phyloP scores from a whole-genome alignment of 2,113 vertebrate species.

The Anguilla japonica region DNA sequence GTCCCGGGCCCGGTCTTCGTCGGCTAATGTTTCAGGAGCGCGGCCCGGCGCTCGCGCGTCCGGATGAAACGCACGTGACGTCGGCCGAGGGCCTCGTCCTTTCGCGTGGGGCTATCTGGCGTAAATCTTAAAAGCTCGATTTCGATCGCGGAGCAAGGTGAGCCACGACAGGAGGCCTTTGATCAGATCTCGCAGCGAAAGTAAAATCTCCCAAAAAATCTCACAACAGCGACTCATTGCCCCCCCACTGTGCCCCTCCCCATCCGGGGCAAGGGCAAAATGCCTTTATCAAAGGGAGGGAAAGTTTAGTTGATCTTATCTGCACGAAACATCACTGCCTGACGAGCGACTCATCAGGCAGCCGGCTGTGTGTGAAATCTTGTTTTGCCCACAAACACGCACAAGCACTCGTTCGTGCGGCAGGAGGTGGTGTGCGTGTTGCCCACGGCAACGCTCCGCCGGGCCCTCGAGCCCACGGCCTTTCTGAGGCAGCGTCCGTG shows the following conservation, averaged over 20 bases:
- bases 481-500: neutral
- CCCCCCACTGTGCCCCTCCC: no score
- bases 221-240: no score
- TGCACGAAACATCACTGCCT: neutral
- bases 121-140: neutral
- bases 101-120: neutral
- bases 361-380: neutral
- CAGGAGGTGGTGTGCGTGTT: neutral
- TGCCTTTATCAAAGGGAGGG: neutral
- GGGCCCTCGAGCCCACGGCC: neutral
- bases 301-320: neutral
- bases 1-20: neutral
- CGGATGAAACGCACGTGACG: neutral
- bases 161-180: neutral
- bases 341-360: neutral
- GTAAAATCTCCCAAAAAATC: neutral
- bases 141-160: no score
- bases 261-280: neutral
- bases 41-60: neutral
- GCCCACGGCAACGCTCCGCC: neutral
- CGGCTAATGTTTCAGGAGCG: constrained; percentile 13
- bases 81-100: neutral
- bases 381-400: neutral
- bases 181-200: neutral
- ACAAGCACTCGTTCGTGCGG: neutral